Evolutionary conservation across 2,888 invertebrate species (phyloP).

Genomic region (Microchrysa polita): DNA sequence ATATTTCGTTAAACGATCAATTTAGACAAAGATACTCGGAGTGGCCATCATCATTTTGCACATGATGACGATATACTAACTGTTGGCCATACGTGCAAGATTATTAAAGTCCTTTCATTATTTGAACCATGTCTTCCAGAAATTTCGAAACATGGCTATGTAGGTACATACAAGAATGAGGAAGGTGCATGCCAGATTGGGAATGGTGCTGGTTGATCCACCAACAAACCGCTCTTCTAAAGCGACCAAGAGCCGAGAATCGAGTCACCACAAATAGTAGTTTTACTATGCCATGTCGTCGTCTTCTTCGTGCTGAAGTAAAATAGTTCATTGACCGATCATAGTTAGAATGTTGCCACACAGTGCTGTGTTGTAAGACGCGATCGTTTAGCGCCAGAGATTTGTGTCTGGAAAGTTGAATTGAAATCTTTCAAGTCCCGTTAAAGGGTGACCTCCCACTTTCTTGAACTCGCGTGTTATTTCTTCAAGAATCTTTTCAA

Average conservation of each 20-base stretch:
- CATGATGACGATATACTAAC: neutral
- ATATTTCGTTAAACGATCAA: neutral
- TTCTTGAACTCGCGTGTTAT: slow-evolving; percentile 10
- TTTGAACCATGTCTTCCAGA: neutral
- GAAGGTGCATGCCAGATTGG: slow-evolving; percentile 19
- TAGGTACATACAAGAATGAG: neutral
- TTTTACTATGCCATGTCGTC: no score
- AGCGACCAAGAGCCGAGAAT: neutral
- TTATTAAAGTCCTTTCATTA: neutral
- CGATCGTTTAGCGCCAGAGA: slow-evolving; percentile 37
- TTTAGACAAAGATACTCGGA: neutral
- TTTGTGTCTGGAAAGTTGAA: slow-evolving; percentile 38
- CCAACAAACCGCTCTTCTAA: no score
- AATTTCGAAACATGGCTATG: slow-evolving; percentile 27
- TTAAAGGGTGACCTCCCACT: slow-evolving; percentile 44
- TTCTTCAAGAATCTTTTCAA: slow-evolving; percentile 18
- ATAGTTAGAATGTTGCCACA: neutral
- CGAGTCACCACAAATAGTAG: neutral
- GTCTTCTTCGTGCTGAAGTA: neutral
- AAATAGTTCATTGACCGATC: slow-evolving; percentile 39
- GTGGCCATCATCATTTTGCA: neutral
- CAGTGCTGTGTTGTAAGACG: neutral
- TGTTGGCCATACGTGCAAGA: neutral
- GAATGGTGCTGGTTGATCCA: neutral
- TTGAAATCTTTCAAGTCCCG: slow-evolving; percentile 39